A percentile compares a stretch with the other conserved stretches of the same genome.
Evolutionary conservation across 1,140 invertebrate species (phyloP).

Genomic region (Paramacrobiotus metropolitanus): DNA sequence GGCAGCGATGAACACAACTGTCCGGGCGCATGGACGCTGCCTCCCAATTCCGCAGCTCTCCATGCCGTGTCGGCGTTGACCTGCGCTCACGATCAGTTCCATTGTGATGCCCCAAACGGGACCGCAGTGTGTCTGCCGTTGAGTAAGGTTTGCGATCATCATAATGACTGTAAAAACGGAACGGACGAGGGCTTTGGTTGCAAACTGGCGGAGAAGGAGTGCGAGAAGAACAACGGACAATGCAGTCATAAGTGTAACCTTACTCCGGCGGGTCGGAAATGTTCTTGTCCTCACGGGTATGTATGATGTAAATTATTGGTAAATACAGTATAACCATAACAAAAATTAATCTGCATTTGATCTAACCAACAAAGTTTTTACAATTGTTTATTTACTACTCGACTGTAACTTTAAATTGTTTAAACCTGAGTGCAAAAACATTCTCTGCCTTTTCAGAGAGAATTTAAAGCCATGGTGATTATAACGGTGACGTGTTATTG

Average conservation of each 20-base stretch:
- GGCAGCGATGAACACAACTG: slow-evolving; percentile 7
- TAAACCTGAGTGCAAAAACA: too few species aligned
- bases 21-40: too few species aligned
- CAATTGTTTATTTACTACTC: too few species aligned
- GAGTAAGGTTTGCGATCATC: neutral
- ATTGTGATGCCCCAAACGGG: neutral
- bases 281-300: neutral
- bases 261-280: neutral
- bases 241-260: neutral
- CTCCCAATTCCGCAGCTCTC: too few species aligned
- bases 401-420: too few species aligned
- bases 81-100: neutral
- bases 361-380: too few species aligned
- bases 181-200: neutral
- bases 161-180: neutral
- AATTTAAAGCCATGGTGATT: too few species aligned
- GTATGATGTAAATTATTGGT: too few species aligned
- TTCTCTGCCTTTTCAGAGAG: too few species aligned
- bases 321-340: too few species aligned
- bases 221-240: neutral
- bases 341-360: too few species aligned
- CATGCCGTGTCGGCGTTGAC: neutral
- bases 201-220: neutral
- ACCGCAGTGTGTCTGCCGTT: neutral
- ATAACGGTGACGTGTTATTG: too few species aligned